Evolutionary conservation across 2,888 invertebrate species (phyloP).

Genomic region (Exephanes ischioxanthus): DNA sequence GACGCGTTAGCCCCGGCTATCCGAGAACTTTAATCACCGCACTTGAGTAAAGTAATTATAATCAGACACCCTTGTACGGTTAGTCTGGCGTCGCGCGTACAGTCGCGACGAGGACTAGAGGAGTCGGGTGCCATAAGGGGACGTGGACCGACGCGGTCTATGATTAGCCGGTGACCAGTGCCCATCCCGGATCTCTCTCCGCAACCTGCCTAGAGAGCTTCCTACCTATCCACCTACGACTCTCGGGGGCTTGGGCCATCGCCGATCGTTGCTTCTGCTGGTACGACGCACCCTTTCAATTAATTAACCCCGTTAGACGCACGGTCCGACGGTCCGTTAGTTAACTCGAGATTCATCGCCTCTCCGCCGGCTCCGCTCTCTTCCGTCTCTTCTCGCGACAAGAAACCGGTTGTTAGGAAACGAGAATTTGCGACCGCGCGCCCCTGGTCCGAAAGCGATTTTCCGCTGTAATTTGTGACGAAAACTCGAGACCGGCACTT

Average conservation of each 20-base stretch:
- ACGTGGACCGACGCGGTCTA: constrained; percentile 78
- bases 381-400: constrained; percentile 35
- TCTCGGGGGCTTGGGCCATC: constrained; percentile 11
- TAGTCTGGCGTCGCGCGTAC: constrained; percentile 60
- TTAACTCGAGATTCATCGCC: constrained; percentile 83
- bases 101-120: constrained; percentile 64
- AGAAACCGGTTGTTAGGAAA: constrained; percentile 40
- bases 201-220: constrained; percentile 30
- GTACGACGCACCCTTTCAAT: constrained; percentile 82
- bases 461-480: not conserved
- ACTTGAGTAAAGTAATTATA: constrained; percentile 85
- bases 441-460: not conserved
- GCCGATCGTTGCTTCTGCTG: constrained; percentile 61
- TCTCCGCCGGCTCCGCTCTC: constrained; percentile 52
- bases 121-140: constrained; percentile 81
- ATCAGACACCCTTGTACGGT: constrained; percentile 83
- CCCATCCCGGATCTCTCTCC: constrained; percentile 66
- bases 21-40: constrained; percentile 84
- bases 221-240: constrained; percentile 55
- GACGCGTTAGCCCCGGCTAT: constrained; percentile 75
- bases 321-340: constrained; percentile 69
- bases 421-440: constrained; percentile 23
- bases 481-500: constrained; percentile 18
- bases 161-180: constrained; percentile 83
- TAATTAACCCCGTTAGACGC: constrained; percentile 77